Evolutionary conservation across 2,797 vertebrate species (phyloP).

Genomic region (Bradypodion ventrale): DNA sequence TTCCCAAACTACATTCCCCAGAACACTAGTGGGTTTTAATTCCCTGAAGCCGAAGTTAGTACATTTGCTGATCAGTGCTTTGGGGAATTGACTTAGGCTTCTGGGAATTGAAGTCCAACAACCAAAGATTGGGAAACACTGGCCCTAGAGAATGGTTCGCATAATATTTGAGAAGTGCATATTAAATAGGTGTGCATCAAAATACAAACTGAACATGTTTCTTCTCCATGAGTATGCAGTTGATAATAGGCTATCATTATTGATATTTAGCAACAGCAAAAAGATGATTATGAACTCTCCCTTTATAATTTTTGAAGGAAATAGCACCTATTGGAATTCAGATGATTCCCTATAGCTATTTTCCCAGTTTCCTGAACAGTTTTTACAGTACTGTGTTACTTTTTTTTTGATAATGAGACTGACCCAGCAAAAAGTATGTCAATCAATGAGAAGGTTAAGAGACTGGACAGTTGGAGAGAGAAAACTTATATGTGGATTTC

Average conservation of each 20-base stretch:
- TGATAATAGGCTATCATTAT: not conserved
- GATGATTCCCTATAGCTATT: not conserved
- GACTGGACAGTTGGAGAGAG: slow-evolving; percentile 11
- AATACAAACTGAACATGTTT: not conserved
- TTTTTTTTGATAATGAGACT: slow-evolving; percentile 8
- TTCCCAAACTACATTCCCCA: no score
- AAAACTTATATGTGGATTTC: slow-evolving; percentile 11
- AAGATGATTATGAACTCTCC: not conserved
- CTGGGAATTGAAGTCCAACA: no score
- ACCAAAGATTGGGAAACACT: no score
- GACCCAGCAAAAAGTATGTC: not conserved
- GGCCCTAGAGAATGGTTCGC: not conserved
- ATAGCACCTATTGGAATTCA: not conserved
- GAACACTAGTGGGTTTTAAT: no score
- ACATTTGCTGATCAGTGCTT: no score
- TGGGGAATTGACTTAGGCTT: no score
- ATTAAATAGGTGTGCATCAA: not conserved
- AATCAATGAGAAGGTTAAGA: slow-evolving; percentile 7
- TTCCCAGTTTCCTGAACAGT: not conserved
- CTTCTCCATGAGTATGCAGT: no score
- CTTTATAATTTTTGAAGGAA: not conserved
- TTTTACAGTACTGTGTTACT: not conserved
- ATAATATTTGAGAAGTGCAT: not conserved
- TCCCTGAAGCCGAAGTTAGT: no score
- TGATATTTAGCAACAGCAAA: not conserved